Base-by-base conservation (phyloP, 1,140 invertebrate genomes). In the Psilanteris sp. region DNA sequence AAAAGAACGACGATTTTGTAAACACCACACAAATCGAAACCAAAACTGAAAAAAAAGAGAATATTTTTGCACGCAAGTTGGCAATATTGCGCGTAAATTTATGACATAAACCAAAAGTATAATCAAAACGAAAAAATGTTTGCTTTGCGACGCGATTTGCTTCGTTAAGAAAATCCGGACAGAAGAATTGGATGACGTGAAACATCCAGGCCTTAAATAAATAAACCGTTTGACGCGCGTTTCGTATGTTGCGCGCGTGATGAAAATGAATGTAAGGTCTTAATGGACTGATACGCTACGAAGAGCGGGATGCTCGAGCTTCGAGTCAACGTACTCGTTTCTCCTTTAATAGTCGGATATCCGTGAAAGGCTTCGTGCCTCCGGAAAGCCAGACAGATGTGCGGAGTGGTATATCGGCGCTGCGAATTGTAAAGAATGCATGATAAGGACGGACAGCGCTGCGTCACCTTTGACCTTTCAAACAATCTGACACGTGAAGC, bases 311-410 rank as follows among this genome's bases (percentile, higher is more conserved):
- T 54, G 48, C 67, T 64, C 50, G 59, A 55, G 71, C 71, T 55
- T 68, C 55, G 71, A 67, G 71, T 75, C 62, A 75, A 75, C 55
- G 71, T 75, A 75, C 72, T 74, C 70, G 61, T 74, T 74, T 67
- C 70, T 75, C 71, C 71, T 75, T 67, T 62, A 75, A 75, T 55
- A 75, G 71, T 75, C 71, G 71, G 71, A 75, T 75, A 75, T 75
- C 71, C 71, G 71, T 67, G 71, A 68, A 68, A 67, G 71, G 71
- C 34, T 59, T 61, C 57, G 41, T 64, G 48, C 70, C 71, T 61
- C 36, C 61, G 54, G 37, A 68, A 75, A 68, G 55, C 31, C 70
- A 74, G 71, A 61, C 61, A 54, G 61, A 66, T 59, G 34, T 32
- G 41, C 8, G 15, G 39, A 57, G 37, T 29, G 54, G 70, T 59